Percentiles rank a stretch among this genome's conserved stretches.
phyloP scores from a whole-genome alignment of 2,797 vertebrate genomes.

The Emys orbicularis region DNA sequence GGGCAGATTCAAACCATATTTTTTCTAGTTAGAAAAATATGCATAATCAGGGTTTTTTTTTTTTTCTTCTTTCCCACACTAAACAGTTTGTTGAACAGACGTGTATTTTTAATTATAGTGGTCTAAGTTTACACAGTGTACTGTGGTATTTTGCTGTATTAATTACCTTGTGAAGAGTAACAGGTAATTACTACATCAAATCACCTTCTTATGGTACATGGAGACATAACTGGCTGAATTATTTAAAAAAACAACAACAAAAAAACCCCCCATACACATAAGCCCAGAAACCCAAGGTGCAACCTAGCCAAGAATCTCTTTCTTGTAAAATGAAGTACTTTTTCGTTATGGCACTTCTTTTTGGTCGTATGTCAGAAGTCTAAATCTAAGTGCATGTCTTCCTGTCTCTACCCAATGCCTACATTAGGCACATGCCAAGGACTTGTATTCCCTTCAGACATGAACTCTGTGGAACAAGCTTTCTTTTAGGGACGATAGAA shows the following conservation, averaged over 20 bases:
- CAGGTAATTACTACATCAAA: constrained; percentile 84
- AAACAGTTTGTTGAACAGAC: constrained; percentile 77
- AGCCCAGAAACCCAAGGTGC: constrained; percentile 48
- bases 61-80: constrained; percentile 19
- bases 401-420: not conserved
- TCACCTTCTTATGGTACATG: constrained; percentile 73
- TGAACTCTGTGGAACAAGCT: not conserved
- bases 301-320: constrained; percentile 24
- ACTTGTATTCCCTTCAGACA: fast-evolving
- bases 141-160: constrained; percentile 82
- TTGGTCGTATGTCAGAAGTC: not conserved
- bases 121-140: constrained; percentile 78
- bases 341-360: not conserved
- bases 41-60: constrained; percentile 51
- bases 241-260: constrained; percentile 63
- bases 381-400: not conserved
- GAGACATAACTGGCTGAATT: constrained; percentile 71
- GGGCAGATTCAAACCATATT: constrained; percentile 53
- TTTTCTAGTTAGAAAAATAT: constrained; percentile 59
- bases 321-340: not conserved
- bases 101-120: constrained; percentile 76
- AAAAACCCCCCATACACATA: constrained; percentile 49
- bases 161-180: constrained; percentile 84
- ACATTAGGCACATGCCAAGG: not conserved
- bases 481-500: not conserved